Evolutionary conservation across 2,888 invertebrate species (phyloP).

Genomic region (Buathra laborator): DNA sequence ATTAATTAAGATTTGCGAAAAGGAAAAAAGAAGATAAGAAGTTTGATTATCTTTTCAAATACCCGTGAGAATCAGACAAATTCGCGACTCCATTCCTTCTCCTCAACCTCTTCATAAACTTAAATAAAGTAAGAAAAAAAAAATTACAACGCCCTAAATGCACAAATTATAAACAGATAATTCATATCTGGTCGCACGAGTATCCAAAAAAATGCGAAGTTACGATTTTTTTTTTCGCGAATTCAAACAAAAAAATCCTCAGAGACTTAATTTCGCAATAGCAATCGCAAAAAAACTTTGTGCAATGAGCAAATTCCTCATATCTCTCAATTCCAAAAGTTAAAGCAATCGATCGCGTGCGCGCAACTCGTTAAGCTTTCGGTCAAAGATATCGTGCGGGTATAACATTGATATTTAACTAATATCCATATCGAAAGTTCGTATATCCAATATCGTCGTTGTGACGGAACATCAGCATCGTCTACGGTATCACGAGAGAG

Average conservation of each 20-base stretch:
- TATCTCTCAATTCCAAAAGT: background rate
- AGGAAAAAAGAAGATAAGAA: background rate
- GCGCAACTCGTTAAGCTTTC: background rate
- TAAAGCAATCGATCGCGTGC: background rate
- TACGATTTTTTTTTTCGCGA: too few relatives aligned
- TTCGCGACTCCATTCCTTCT: background rate
- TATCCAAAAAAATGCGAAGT: background rate
- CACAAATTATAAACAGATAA: background rate
- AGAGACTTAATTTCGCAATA: too few relatives aligned
- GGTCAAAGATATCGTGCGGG: background rate
- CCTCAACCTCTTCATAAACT: background rate
- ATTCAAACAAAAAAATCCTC: too few relatives aligned
- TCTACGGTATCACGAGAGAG: too few relatives aligned
- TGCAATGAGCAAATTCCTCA: background rate
- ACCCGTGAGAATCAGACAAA: background rate
- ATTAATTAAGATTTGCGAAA: background rate
- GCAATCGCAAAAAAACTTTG: background rate
- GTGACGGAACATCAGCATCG: conserved; percentile 15
- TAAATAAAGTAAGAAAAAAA: background rate
- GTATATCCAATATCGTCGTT: conserved; percentile 1
- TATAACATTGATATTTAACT: conserved; percentile 62
- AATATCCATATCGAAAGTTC: conserved; percentile 43
- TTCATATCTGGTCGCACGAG: background rate
- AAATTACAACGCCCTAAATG: background rate
- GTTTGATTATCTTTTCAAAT: background rate